Base-by-base conservation (phyloP, 1,140 invertebrate species). In the Thereuonema tuberculata region DNA sequence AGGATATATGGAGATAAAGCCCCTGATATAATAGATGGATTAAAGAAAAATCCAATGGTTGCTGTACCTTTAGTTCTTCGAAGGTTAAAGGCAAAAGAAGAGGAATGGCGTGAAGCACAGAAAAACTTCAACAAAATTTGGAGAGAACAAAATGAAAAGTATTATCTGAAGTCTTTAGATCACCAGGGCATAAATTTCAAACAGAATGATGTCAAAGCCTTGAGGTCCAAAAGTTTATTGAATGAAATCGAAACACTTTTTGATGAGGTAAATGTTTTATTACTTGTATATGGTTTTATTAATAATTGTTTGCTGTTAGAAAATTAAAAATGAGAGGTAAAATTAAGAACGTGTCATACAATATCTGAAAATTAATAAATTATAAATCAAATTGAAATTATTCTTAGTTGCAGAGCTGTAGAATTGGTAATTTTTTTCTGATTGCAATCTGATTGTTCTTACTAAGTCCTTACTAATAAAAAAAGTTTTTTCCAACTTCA, bases 181-280 rank as follows among this genome's bases (percentile, higher is more conserved):
- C 93, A 99, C 76, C 93, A 98, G 72, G 93, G 94, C 25, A 93
- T 97, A 63, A 95, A 93, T 71, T 98, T 99, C 71, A 99, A 99
- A 72, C 93, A 95, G 72, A 97, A 89, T 69, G 96, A 99, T 73
- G 81, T 95, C 47, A 97, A 98, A 72, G 85, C 87, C 2, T 77
- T 99, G 37, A 81, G 94, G n/a, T 94, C 91, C 1, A 98, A 98
- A 74, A 87, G 85, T 62, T 76, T 99, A 27, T 84, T 98, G 64
- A 95, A 93, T 71, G 94, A 99, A 76, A 93, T 99, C 64, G 94
- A 98, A 74, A 87, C 84, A 1, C 75, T 92, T 21, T 93, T 87
- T 73, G 93, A 96, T 68, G 93, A 98, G 78, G 86, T 87, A 71
- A 63, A 71, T 68, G 53, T 37, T 37, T 9, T 37, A 9, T 37